Evolutionary conservation across 1,140 invertebrate species (phyloP).

Genomic region (Carposina sasakii): DNA sequence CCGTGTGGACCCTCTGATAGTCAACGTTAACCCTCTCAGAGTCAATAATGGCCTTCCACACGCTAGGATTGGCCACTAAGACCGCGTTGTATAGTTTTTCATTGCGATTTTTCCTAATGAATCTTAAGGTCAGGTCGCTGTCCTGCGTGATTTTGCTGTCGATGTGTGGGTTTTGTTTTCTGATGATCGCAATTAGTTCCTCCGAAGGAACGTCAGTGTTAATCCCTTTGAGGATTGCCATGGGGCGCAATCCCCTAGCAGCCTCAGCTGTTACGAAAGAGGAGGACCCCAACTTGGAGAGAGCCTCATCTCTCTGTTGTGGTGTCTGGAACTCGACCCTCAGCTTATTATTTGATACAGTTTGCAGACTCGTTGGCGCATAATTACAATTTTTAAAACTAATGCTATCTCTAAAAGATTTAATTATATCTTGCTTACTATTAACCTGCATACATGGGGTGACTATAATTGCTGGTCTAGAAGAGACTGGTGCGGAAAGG

Average conservation of each 20-base stretch:
- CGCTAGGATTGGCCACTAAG: background rate
- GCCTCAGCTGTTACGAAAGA: background rate
- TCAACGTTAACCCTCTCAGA: background rate
- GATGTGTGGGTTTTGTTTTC: background rate
- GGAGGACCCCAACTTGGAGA: background rate
- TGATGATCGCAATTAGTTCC: background rate
- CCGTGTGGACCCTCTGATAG: constrained; percentile 2
- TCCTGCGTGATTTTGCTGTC: background rate
- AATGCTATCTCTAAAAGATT: background rate
- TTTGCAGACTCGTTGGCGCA: background rate
- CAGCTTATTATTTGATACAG: background rate
- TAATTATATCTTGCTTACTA: background rate
- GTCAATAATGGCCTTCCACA: background rate
- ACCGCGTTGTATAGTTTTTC: background rate
- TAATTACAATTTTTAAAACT: background rate
- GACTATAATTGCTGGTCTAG: background rate
- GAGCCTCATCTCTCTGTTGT: background rate
- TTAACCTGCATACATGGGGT: background rate
- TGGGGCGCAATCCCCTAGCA: background rate
- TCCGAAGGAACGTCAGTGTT: background rate
- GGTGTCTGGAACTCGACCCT: background rate
- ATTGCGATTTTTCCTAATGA: background rate
- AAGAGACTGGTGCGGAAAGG: background rate
- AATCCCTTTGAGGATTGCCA: background rate
- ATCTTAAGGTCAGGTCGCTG: background rate